Evolutionary conservation across 2,113 vertebrate species (phyloP), one percentile per base, ranked within the genome.

Genomic region (Trematocara zebra): DNA sequence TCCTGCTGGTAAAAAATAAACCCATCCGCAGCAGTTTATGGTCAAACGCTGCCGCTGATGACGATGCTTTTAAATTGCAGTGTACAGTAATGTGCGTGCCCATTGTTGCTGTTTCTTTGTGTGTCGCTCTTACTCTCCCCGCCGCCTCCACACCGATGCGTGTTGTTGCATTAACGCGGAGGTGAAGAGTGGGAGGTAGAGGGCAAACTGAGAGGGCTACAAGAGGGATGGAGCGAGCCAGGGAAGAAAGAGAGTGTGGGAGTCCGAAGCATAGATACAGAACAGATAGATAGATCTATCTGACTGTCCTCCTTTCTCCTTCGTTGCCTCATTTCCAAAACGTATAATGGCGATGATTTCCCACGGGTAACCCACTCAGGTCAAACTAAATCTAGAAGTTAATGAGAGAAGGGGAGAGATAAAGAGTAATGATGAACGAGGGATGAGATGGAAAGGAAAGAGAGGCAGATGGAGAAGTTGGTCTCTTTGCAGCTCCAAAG

Each of bases 171-270:
- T 95, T 95, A 95, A 94, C 76, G 82, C 26, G 20, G 90, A 94
- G 95, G 94, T 94, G 94, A 93, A 64, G 95, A 94, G 95, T 96
- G 94, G 95, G 95, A 94, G 95, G 94, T 76, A 94, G 92, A 95
- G 95, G 95, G 90, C 94, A 95, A 91, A 90, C 85, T 90, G 93
- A 95, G 92, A 94, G 90, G 93, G 91, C 88, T 93, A 91, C 86
- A 87, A 91, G 92, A 94, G 92, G 90, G 86, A 95, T 90, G 86
- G 91, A 94, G 88, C 84, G 90, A 89, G 84, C 81, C 74, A 64
- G 59, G 81, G 85, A 87, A 85, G 88, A 92, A 88, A 87, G 82
- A 89, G 67, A 89, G 95, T 89, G 93, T 94, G 93, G 92, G 92
- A 93, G 93, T 85, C 31, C 26, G 83, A 80, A 87, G 78, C 42